These are phyloP conservation scores for Nannoperca australis DNA, from an alignment of 2,797 vertebrate genomes.

Conservation along the genomic window DNA sequence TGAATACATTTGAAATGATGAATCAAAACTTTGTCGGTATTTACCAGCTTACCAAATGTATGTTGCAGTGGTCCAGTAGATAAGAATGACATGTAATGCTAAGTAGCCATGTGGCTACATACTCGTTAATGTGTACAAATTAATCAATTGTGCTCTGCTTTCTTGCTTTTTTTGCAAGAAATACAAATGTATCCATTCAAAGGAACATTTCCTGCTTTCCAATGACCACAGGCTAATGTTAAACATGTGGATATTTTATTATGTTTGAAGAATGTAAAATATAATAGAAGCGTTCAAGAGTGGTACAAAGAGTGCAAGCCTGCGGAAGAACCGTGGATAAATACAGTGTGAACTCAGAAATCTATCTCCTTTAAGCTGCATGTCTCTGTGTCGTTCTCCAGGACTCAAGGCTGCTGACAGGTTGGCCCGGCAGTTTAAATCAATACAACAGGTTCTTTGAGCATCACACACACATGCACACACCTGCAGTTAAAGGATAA, in stretches of 20 bases:
- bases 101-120: not conserved
- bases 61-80: not conserved
- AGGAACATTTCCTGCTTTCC: not conserved
- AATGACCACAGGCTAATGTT: not conserved
- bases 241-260: not conserved
- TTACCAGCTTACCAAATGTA: not conserved
- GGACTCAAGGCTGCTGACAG: slow-evolving; percentile 75
- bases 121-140: not conserved
- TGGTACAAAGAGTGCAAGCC: not conserved
- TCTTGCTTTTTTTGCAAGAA: not conserved
- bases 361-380: slow-evolving; percentile 53
- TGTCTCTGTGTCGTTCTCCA: slow-evolving; percentile 60
- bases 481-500: slow-evolving; percentile 63
- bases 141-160: not conserved
- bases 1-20: no score
- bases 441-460: slow-evolving; percentile 76
- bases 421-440: slow-evolving; percentile 71
- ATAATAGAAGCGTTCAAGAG: not conserved
- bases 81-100: not conserved
- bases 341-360: slow-evolving; percentile 47
- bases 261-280: not conserved
- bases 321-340: slow-evolving; percentile 18
- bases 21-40: no score
- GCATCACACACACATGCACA: slow-evolving; percentile 36
- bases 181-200: not conserved